Conservation (phyloP, 2,797 vertebrate species). For the Pangasius macronema region DNA sequence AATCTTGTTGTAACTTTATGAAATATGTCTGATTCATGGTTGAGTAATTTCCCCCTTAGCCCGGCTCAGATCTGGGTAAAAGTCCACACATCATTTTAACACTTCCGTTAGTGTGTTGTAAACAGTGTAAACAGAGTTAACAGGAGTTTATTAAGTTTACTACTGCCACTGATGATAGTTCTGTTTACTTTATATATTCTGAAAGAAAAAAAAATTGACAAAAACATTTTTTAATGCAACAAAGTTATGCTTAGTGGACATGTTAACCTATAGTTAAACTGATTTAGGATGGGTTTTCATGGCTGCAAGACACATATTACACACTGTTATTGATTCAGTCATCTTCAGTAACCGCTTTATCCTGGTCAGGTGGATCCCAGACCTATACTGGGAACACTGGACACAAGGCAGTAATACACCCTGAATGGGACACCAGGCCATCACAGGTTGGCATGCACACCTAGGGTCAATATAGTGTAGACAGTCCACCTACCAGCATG, state of each 20-base stretch:
- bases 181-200: not conserved
- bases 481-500: not conserved
- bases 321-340: not conserved
- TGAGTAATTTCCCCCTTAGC: constrained; percentile 7
- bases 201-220: not conserved
- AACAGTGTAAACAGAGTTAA: not conserved
- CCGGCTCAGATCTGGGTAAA: constrained; percentile 4
- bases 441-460: not conserved
- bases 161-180: not conserved
- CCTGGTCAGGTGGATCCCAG: not conserved
- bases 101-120: not conserved
- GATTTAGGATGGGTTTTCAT: not conserved
- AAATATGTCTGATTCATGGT: constrained; percentile 10
- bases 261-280: not conserved
- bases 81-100: constrained; percentile 2
- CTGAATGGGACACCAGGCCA: not conserved
- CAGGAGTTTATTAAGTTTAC: not conserved
- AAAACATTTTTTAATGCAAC: not conserved
- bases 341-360: not conserved
- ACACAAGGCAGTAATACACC: not conserved
- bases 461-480: not conserved
- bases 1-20: constrained; percentile 13
- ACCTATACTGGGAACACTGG: not conserved
- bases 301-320: not conserved
- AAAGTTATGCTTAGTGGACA: not conserved